These are phyloP conservation scores for Thymelicus sylvestris DNA, from an alignment of 2,888 invertebrate genomes.

Conservation along the genomic window DNA sequence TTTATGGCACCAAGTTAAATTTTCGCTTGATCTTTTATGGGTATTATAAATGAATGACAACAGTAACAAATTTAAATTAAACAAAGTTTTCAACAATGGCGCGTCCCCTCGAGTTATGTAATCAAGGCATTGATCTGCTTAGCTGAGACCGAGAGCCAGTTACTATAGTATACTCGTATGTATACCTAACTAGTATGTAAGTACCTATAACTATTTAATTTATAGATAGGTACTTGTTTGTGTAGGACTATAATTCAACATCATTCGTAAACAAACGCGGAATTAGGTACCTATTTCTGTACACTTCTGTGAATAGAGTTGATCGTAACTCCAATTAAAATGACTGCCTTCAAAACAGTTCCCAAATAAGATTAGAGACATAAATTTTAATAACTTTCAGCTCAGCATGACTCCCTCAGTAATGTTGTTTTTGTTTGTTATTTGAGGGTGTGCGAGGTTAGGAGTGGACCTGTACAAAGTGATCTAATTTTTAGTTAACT, in stretches of 20 bases:
- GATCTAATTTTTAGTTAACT: too few relatives aligned
- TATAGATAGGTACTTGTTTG: conserved; percentile 22
- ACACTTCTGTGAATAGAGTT: neutral
- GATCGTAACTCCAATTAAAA: conserved; percentile 5
- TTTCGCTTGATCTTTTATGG: conserved; percentile 24
- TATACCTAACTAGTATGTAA: too few relatives aligned
- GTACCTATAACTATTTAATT: conserved; percentile 20
- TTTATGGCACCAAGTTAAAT: conserved; percentile 15
- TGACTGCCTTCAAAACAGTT: neutral
- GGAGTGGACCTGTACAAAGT: too few relatives aligned
- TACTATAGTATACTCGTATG: conserved; percentile 6
- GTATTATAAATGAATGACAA: conserved; percentile 24
- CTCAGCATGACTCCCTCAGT: too few relatives aligned
- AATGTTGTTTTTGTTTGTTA: too few relatives aligned
- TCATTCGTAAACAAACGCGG: conserved; percentile 4
- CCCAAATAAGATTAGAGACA: neutral
- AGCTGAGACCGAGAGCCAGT: conserved; percentile 42
- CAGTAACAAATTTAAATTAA: conserved; percentile 34
- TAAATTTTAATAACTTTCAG: too few relatives aligned
- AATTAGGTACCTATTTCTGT: neutral
- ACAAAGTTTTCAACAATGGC: conserved; percentile 42
- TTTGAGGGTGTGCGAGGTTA: too few relatives aligned
- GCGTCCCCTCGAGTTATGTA: conserved; percentile 41
- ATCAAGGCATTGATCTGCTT: conserved; percentile 45
- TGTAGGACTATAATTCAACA: conserved; percentile 15